Conservation (phyloP, 2,113 vertebrate genomes). For the Muntiacus reevesi region DNA sequence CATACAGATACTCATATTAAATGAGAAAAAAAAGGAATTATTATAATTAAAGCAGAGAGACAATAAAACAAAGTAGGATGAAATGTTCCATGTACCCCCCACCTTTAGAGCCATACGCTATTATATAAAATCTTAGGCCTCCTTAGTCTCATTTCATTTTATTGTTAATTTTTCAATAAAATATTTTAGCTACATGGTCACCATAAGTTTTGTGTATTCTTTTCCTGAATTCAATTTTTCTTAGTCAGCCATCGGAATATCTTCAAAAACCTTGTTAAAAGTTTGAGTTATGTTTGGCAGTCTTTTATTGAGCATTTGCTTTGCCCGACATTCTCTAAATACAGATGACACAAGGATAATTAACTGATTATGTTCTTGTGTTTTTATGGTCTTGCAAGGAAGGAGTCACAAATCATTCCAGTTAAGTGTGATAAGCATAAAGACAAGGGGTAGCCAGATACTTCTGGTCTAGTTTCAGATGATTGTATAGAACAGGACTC, state of each 20-base stretch:
- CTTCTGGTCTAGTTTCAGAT: not conserved
- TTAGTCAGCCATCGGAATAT: not conserved
- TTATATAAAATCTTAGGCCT: not conserved
- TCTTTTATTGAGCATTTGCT: not conserved
- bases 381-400: not conserved
- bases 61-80: not conserved
- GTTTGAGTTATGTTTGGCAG: not conserved
- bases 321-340: not conserved
- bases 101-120: not conserved
- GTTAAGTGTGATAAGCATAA: not conserved
- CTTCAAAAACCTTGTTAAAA: not conserved
- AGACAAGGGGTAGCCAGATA: fast-evolving
- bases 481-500: not conserved
- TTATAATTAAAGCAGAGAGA: not conserved
- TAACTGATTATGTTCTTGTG: not conserved
- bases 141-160: not conserved
- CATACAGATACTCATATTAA: not conserved
- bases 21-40: not conserved
- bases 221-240: not conserved
- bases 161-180: not conserved
- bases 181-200: not conserved
- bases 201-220: not conserved
- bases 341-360: not conserved
- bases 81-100: not conserved
- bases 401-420: not conserved